phyloP scores from a whole-genome alignment of 2,888 invertebrate genomes.

The Apodemia mormo region DNA sequence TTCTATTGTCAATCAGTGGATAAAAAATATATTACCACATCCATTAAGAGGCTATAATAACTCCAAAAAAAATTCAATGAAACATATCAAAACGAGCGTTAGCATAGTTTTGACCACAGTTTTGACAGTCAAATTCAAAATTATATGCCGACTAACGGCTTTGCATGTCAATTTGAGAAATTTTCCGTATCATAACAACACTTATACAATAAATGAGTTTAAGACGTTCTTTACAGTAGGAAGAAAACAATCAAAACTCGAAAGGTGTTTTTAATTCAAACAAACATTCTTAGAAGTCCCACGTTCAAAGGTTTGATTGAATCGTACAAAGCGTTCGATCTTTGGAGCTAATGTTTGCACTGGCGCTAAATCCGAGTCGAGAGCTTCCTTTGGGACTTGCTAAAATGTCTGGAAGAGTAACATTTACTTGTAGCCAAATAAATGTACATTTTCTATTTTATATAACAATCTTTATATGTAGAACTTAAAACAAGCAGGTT shows the following conservation, averaged over 20 bases:
- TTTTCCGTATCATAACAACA: too few relatives aligned
- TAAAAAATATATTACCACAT: too few relatives aligned
- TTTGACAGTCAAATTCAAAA: too few relatives aligned
- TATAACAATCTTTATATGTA: neutral
- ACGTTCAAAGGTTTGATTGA: constrained; percentile 45
- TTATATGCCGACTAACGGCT: too few relatives aligned
- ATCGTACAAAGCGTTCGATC: constrained; percentile 48
- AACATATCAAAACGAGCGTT: too few relatives aligned
- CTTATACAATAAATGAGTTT: neutral
- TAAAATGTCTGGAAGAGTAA: constrained; percentile 32
- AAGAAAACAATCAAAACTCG: neutral
- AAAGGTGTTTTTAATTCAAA: neutral
- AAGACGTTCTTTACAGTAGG: neutral
- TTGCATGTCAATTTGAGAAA: too few relatives aligned
- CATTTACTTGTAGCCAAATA: neutral
- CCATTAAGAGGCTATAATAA: too few relatives aligned
- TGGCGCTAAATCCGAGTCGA: constrained; percentile 48
- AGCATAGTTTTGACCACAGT: too few relatives aligned
- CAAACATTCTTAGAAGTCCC: constrained; percentile 31
- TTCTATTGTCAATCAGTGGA: too few relatives aligned
- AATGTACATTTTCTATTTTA: neutral
- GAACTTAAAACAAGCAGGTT: too few relatives aligned
- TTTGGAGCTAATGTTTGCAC: constrained; percentile 46
- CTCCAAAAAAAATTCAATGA: too few relatives aligned
- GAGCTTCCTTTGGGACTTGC: constrained; percentile 33